Percentiles rank a stretch among this genome's conserved stretches.
phyloP scores from a whole-genome alignment of 2,113 vertebrate genomes.

The Miniopterus natalensis region DNA sequence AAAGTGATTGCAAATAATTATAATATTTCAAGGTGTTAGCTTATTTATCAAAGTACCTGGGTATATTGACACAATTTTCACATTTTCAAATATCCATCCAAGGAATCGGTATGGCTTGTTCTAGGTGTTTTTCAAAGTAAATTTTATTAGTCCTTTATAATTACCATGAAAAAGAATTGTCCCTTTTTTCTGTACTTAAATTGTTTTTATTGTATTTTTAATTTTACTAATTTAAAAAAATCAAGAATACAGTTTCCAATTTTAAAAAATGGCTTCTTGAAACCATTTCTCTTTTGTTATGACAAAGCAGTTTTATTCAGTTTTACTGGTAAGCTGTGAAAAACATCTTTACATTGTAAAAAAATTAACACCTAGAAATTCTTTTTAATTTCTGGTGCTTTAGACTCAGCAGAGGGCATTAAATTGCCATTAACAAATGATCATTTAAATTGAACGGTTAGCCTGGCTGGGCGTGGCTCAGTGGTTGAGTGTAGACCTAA shows the following conservation, averaged over 20 bases:
- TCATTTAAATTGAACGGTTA: background rate
- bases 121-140: background rate
- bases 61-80: background rate
- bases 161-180: background rate
- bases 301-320: slow-evolving; percentile 27
- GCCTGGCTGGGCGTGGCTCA: too few species aligned
- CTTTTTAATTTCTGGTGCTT: slow-evolving; percentile 3
- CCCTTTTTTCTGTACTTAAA: background rate
- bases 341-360: background rate
- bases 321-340: background rate
- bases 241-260: background rate
- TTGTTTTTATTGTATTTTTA: slow-evolving; percentile 13
- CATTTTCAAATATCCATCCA: background rate
- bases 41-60: background rate
- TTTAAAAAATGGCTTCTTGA: slow-evolving; percentile 8
- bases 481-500: too few species aligned
- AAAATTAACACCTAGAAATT: background rate
- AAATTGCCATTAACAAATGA: background rate
- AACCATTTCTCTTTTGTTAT: slow-evolving; percentile 44
- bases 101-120: background rate
- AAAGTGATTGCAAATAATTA: background rate
- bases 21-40: background rate
- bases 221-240: background rate
- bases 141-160: slow-evolving; percentile 7
- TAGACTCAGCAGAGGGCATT: slow-evolving; percentile 47